Percentiles rank a stretch among this genome's conserved stretches.
These are phyloP conservation scores for Eumaeus atala DNA, from an alignment of 1,140 invertebrate species.

Conservation along the genomic window DNA sequence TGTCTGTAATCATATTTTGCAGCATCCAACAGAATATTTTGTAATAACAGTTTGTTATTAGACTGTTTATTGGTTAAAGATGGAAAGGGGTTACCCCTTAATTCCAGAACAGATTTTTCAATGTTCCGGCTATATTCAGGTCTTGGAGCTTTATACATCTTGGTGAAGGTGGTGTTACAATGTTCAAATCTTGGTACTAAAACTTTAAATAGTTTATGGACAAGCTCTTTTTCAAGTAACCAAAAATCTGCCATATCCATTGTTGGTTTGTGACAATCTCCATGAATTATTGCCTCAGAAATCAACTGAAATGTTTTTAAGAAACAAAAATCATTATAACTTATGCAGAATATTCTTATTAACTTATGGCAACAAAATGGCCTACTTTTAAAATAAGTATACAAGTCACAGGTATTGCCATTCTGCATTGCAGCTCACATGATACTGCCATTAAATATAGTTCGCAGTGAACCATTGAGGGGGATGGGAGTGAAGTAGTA, in stretches of 20 bases:
- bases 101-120: conserved; percentile 82
- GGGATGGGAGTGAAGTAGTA: neutral
- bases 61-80: conserved; percentile 71
- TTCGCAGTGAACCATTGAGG: neutral
- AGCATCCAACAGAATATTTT: conserved; percentile 82
- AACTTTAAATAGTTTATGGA: conserved; percentile 96
- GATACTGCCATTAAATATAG: no score
- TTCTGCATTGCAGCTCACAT: no score
- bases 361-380: no score
- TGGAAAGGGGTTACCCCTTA: conserved; percentile 84
- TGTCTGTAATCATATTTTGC: conserved; percentile 80
- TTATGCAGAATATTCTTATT: no score
- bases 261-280: conserved; percentile 86
- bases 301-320: conserved; percentile 82
- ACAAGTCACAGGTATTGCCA: no score
- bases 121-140: conserved; percentile 73
- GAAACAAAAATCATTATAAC: conserved; percentile 11
- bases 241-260: conserved; percentile 94
- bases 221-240: conserved; percentile 90
- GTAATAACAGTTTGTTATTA: conserved; percentile 78
- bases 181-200: conserved; percentile 87
- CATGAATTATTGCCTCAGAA: conserved; percentile 89
- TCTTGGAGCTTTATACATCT: conserved; percentile 80
- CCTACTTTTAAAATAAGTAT: no score
- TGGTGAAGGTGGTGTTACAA: conserved; percentile 81